phyloP scores from a whole-genome alignment of 2,113 vertebrate genomes.

The Fukomys damarensis region DNA sequence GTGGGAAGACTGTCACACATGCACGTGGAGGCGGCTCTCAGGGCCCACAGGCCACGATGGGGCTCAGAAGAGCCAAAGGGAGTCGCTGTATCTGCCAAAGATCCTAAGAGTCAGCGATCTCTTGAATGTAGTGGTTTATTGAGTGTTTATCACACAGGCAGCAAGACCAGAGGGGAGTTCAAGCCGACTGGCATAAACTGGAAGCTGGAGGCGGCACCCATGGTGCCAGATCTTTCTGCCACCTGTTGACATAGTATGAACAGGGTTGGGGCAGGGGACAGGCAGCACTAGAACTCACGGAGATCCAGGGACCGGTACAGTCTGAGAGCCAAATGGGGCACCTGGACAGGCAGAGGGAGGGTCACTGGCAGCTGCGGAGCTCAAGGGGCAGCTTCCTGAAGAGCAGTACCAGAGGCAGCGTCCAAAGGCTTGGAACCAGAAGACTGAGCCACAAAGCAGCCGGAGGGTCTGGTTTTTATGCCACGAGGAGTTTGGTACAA shows the following conservation, averaged over 20 bases:
- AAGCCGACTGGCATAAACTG: not conserved
- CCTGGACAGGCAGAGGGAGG: not conserved
- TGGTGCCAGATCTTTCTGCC: not conserved
- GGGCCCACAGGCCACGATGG: not conserved
- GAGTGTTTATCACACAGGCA: not conserved
- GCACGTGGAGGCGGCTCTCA: not conserved
- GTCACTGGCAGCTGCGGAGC: not conserved
- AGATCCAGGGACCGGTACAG: not conserved
- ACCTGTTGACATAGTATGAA: not conserved
- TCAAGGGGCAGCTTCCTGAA: not conserved
- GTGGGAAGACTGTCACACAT: not conserved
- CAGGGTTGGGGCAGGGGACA: not conserved
- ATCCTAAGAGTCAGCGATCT: not conserved
- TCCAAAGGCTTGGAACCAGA: too few relatives aligned
- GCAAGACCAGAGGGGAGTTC: not conserved
- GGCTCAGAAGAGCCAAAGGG: not conserved
- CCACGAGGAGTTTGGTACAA: not conserved
- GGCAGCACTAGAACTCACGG: not conserved
- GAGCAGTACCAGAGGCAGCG: too few relatives aligned
- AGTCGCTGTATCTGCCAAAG: not conserved
- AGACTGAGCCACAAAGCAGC: not conserved
- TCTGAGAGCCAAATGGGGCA: not conserved
- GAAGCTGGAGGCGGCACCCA: not conserved
- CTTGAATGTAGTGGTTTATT: not conserved
- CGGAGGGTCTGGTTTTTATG: not conserved